Conservation (phyloP, 2,888 invertebrate genomes). For the Oxycera nigricornis region DNA sequence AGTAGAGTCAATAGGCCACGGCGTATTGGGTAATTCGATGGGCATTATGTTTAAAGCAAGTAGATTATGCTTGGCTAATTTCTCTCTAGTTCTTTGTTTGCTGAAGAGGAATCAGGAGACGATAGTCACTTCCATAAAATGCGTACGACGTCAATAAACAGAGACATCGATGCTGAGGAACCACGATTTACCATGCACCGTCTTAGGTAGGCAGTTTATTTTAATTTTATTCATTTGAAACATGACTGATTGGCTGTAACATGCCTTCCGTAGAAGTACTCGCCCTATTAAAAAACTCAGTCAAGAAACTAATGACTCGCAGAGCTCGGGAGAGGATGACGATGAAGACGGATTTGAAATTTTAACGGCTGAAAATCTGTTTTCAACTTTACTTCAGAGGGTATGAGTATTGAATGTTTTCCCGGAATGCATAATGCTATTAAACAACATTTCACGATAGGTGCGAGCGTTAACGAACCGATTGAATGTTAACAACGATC, state of each 20-base stretch:
- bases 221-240: background rate
- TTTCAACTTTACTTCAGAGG: conserved; percentile 84
- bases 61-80: background rate
- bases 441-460: conserved; percentile 58
- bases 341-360: conserved; percentile 91
- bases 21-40: conserved; percentile 69
- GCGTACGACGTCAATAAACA: conserved; percentile 66
- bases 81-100: conserved; percentile 68
- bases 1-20: conserved; percentile 65
- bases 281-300: conserved; percentile 70
- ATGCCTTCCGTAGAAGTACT: conserved; percentile 65
- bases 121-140: conserved; percentile 68
- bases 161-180: conserved; percentile 67
- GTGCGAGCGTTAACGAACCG: conserved; percentile 85
- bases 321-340: conserved; percentile 87
- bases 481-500: conserved; percentile 81
- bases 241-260: too few relatives aligned
- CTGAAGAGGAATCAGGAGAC: conserved; percentile 75
- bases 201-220: conserved; percentile 64
- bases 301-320: conserved; percentile 76
- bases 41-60: background rate
- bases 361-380: conserved; percentile 88
- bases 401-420: conserved; percentile 61
- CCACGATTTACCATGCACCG: conserved; percentile 69
- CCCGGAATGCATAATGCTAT: background rate